Evolutionary conservation across 64 coral and sea anemone genomes (phyloP), one percentile per base, ranked within the genome.

Genomic region (Porites lutea): DNA sequence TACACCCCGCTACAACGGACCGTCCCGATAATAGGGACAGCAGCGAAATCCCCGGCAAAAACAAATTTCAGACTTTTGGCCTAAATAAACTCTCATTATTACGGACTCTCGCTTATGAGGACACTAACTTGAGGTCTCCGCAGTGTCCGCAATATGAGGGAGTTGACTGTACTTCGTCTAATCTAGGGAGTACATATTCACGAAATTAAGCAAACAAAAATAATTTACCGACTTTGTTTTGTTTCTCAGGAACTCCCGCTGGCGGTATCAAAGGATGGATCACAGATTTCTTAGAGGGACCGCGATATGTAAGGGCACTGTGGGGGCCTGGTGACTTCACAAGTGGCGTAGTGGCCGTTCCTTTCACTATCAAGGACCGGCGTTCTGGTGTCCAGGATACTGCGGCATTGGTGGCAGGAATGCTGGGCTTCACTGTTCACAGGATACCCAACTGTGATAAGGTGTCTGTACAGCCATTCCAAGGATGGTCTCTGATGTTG

Each of bases 391-490:
- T 82, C 5, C 79, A 52, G 48, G 92, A 94, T 52, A 74, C 76
- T 19, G 92, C 86, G 21, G 54, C 86, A 47, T 20, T 89, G 4
- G 78, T 89, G 7, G 92, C 86, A 71, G 92, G 92, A 59, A 88
- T 89, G 86, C 15, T 89, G 63, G 92, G 92, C 37, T 94, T 89
- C 44, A 94, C 78, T 16, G 43, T 89, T 6, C 79, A 75, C 70
- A 45, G 87, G 21, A 70, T 5, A 22, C n/a, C 68, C 22, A 53
- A 72, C 19, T 22, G 23, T 16, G 51, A 73, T 12, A 57, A 59
- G 22, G 65, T 78, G 8, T 79, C 85, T 79, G 86, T 93, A 8
- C 92, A 93, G 65, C 92, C 92, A 18, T 93, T 88, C 19, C 92
- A 88, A 72, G 92, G 92, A 6, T 93, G 92, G 84, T 67, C 74